Evolutionary conservation across 1,140 invertebrate species (phyloP).

Genomic region (Hycleus phaleratus): DNA sequence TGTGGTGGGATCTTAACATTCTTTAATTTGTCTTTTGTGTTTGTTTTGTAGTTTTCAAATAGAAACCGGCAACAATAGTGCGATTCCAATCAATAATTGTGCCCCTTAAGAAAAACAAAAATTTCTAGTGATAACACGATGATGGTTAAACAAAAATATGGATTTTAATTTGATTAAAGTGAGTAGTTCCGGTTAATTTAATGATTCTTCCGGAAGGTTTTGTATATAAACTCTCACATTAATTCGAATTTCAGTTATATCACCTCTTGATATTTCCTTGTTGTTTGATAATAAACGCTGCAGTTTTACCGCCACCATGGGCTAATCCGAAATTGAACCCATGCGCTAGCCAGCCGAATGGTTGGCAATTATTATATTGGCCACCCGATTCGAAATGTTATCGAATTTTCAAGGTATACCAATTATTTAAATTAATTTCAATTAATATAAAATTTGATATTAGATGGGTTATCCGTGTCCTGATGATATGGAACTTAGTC

Average conservation of each 20-base stretch:
- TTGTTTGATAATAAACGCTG: slow-evolving; percentile 37
- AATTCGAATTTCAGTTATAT: slow-evolving; percentile 1
- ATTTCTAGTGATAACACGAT: neutral
- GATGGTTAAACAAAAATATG: neutral
- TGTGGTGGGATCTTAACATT: too few species aligned
- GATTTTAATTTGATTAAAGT: neutral
- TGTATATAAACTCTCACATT: neutral
- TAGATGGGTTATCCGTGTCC: slow-evolving; percentile 71
- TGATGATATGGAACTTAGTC: slow-evolving; percentile 72
- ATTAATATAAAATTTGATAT: slow-evolving; percentile 1
- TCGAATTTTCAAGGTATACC: slow-evolving; percentile 66
- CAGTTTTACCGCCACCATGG: slow-evolving; percentile 75
- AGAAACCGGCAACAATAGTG: too few species aligned
- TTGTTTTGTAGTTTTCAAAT: too few species aligned
- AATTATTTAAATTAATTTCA: neutral
- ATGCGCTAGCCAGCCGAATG: slow-evolving; percentile 64
- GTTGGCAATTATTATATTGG: slow-evolving; percentile 81
- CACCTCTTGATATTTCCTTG: neutral
- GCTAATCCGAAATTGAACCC: slow-evolving; percentile 71
- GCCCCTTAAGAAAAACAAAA: too few species aligned
- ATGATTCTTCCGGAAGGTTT: neutral
- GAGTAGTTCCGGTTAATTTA: too few species aligned
- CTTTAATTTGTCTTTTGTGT: too few species aligned
- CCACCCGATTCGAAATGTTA: slow-evolving; percentile 73
- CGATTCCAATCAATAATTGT: too few species aligned